Percentiles rank a stretch among this genome's conserved stretches.
Evolutionary conservation across 1,140 invertebrate species (phyloP).

Genomic region (Trichoplusia ni): DNA sequence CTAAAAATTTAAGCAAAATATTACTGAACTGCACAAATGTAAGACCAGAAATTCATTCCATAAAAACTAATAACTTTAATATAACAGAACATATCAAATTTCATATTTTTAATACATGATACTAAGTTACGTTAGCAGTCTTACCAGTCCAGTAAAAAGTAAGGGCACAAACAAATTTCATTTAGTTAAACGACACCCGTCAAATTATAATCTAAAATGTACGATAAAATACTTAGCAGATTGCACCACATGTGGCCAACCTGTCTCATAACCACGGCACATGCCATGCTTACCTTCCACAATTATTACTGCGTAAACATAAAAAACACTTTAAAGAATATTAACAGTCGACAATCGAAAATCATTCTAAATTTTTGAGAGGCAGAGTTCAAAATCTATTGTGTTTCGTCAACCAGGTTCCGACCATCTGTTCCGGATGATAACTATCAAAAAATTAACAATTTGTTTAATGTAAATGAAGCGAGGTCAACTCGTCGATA

Average conservation of each 20-base stretch:
- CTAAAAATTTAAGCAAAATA: neutral
- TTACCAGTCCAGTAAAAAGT: conserved; percentile 36
- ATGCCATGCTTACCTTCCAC: conserved; percentile 74
- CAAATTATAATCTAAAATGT: conserved; percentile 71
- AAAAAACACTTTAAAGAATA: conserved; percentile 63
- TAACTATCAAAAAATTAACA: conserved; percentile 81
- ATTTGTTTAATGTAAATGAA: conserved; percentile 82
- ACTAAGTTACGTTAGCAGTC: conserved; percentile 12
- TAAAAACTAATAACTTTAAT: conserved; percentile 20
- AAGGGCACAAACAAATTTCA: conserved; percentile 53
- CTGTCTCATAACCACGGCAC: conserved; percentile 77
- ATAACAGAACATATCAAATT: conserved; percentile 14
- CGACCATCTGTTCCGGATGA: conserved; percentile 78
- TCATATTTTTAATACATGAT: conserved; percentile 28
- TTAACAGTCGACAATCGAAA: conserved; percentile 11
- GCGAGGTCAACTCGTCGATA: conserved; percentile 71
- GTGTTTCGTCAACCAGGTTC: conserved; percentile 32
- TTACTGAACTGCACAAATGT: neutral
- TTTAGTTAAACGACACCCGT: conserved; percentile 66
- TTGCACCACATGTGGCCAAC: conserved; percentile 79
- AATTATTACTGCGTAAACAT: conserved; percentile 60
- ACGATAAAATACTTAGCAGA: conserved; percentile 70
- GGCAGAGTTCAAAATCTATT: conserved; percentile 34
- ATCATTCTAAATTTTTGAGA: conserved; percentile 8
- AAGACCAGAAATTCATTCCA: conserved; percentile 3